Conservation (phyloP, 2,888 invertebrate genomes). For the Empis stercorea region DNA sequence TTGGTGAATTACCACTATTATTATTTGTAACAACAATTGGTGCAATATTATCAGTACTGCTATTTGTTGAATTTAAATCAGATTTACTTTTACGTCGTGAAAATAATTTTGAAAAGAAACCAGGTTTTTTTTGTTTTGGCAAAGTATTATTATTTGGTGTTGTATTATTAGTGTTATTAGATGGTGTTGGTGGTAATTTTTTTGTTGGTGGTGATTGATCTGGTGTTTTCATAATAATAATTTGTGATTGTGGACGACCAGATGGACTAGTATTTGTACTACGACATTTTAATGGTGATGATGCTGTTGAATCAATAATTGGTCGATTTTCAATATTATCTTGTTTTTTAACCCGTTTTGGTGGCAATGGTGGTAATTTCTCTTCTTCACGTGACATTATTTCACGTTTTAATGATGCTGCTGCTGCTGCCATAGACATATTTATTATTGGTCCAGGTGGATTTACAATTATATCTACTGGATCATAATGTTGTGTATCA, state of each 20-base stretch:
- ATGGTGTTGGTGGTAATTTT: slow-evolving; percentile 40
- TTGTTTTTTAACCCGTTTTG: slow-evolving; percentile 57
- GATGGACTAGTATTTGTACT: slow-evolving; percentile 13
- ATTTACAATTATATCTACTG: slow-evolving; percentile 32
- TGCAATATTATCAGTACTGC: not conserved
- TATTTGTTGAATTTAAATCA: not conserved
- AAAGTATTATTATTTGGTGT: slow-evolving; percentile 32
- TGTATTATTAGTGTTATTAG: too few species aligned
- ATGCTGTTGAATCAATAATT: slow-evolving; percentile 14
- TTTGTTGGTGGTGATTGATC: slow-evolving; percentile 41
- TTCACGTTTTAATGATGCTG: slow-evolving; percentile 39
- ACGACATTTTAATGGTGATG: slow-evolving; percentile 1
- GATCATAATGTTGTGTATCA: slow-evolving; percentile 36
- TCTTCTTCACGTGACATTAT: slow-evolving; percentile 44
- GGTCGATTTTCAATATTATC: slow-evolving; percentile 31
- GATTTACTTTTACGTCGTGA: slow-evolving; percentile 43
- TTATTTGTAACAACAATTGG: not conserved
- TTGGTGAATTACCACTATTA: slow-evolving; percentile 5
- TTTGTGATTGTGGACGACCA: slow-evolving; percentile 23
- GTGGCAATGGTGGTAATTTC: slow-evolving; percentile 64
- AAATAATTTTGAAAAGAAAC: slow-evolving; percentile 51
- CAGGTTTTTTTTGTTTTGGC: slow-evolving; percentile 46
- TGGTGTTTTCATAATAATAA: slow-evolving; percentile 31
- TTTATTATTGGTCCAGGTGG: slow-evolving; percentile 40
- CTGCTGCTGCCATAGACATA: slow-evolving; percentile 24